Conservation (phyloP, 2,888 invertebrate species). For the Tetragonisca angustula region DNA sequence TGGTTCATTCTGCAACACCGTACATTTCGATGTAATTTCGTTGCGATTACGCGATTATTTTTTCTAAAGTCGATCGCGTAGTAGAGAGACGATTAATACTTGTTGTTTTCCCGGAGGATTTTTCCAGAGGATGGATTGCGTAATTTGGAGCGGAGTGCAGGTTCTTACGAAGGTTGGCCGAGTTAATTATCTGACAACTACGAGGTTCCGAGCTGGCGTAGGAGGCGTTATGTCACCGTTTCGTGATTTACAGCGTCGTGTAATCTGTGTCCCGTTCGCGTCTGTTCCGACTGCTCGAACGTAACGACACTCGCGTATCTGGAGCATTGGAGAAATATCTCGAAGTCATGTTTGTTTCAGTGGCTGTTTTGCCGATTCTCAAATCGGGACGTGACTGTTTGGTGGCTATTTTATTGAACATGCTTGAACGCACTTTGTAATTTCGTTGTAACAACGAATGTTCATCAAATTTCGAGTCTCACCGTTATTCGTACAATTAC, state of each 20-base stretch:
- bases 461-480: no score
- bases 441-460: no score
- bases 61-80: background rate
- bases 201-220: slow-evolving; percentile 60
- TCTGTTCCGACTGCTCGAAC: background rate
- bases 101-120: background rate
- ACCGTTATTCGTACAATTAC: no score
- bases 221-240: slow-evolving; percentile 65
- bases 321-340: background rate
- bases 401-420: no score
- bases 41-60: background rate
- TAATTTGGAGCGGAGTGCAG: slow-evolving; percentile 28
- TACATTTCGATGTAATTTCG: no score
- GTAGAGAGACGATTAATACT: background rate
- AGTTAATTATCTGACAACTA: slow-evolving; percentile 63
- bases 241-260: slow-evolving; percentile 56
- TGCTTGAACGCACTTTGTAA: no score
- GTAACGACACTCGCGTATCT: background rate
- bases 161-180: slow-evolving; percentile 49
- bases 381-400: no score
- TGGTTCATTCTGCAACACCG: background rate
- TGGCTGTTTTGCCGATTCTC: no score
- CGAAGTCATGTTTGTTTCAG: no score
- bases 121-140: background rate
- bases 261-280: slow-evolving; percentile 29